These are phyloP conservation scores for Rhodophaea formosa DNA, from an alignment of 2,888 invertebrate species.

Conservation along the genomic window DNA sequence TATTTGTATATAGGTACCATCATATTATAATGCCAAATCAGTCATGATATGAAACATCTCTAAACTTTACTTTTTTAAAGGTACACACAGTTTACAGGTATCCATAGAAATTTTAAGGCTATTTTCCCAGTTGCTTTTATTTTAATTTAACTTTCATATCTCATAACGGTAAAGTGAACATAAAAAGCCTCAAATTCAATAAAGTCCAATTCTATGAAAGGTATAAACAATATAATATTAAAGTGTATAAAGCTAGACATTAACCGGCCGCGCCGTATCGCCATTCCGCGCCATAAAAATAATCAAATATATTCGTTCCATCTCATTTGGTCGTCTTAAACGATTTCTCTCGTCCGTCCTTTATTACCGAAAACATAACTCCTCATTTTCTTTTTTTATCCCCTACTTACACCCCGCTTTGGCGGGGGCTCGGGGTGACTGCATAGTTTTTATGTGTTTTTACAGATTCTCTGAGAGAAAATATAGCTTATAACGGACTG, in stretches of 20 bases:
- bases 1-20: neutral
- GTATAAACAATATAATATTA: conserved; percentile 62
- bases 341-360: conserved; percentile 81
- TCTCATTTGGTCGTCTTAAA: conserved; percentile 81
- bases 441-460: conserved; percentile 74
- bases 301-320: conserved; percentile 81
- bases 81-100: no score
- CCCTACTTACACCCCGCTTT: conserved; percentile 68
- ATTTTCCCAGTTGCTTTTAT: conserved; percentile 4
- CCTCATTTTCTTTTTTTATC: conserved; percentile 81
- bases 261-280: conserved; percentile 66
- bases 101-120: neutral
- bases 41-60: conserved; percentile 41
- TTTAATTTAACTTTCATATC: conserved; percentile 6
- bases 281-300: conserved; percentile 79
- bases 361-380: conserved; percentile 81
- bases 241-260: conserved; percentile 74
- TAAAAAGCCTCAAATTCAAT: conserved; percentile 14
- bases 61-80: no score
- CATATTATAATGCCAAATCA: neutral
- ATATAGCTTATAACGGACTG: neutral
- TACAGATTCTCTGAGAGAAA: conserved; percentile 22
- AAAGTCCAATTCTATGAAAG: conserved; percentile 40
- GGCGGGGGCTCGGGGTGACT: conserved; percentile 66
- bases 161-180: conserved; percentile 9